Evolutionary conservation across 2,888 invertebrate genomes (phyloP).

Genomic region (Uropetala carovei): DNA sequence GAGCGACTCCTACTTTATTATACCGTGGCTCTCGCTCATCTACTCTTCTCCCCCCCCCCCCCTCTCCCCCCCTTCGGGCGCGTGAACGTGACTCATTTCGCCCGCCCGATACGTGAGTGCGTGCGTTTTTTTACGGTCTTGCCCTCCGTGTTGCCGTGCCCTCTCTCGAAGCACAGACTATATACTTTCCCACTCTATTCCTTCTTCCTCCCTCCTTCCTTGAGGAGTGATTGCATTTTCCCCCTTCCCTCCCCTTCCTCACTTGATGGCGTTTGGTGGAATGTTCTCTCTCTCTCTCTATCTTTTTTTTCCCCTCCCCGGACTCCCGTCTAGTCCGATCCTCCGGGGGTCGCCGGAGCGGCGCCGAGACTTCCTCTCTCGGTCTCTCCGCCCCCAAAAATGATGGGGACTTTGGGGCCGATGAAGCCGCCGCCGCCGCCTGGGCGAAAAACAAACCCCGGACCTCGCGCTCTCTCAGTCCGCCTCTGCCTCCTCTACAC

Average conservation of each 20-base stretch:
- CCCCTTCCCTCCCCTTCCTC: neutral
- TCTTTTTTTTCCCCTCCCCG: neutral
- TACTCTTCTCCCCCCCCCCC: neutral
- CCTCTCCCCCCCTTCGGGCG: neutral
- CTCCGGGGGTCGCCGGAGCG: neutral
- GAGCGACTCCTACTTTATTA: neutral
- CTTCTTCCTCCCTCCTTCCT: neutral
- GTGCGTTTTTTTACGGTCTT: neutral
- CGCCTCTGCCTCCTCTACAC: too few species aligned
- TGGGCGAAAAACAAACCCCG: too few species aligned
- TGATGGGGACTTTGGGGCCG: too few species aligned
- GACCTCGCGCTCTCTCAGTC: too few species aligned
- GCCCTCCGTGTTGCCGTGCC: too few species aligned
- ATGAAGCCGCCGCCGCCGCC: too few species aligned
- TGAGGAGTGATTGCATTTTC: neutral
- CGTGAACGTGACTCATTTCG: conserved; percentile 58
- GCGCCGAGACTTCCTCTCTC: conserved; percentile 11
- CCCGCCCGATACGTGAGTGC: conserved; percentile 33
- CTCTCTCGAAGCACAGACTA: too few species aligned
- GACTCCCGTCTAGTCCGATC: too few species aligned
- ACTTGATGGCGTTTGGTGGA: neutral
- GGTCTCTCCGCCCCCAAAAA: too few species aligned
- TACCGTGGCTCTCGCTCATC: neutral
- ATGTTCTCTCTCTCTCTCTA: neutral
- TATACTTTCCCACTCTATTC: neutral